Conservation (phyloP, 2,113 vertebrate genomes). For the Nymphicus hollandicus region DNA sequence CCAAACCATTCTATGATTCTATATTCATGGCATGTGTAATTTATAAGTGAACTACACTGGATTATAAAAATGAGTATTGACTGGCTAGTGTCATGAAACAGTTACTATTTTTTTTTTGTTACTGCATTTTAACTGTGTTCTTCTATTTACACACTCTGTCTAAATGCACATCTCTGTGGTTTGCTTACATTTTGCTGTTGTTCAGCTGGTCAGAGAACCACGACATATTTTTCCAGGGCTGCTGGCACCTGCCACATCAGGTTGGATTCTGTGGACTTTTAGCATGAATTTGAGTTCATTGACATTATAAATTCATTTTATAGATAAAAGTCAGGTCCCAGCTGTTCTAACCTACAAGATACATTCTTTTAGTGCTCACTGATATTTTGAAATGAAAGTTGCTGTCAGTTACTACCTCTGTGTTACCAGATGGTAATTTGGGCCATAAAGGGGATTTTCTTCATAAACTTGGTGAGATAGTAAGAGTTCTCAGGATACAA, state of each 20-base stretch:
- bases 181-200: not conserved
- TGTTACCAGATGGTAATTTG: not conserved
- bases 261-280: not conserved
- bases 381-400: not conserved
- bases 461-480: not conserved
- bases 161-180: not conserved
- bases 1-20: not conserved
- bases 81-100: not conserved
- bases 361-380: not conserved
- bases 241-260: not conserved
- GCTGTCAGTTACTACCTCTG: not conserved
- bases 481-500: not conserved
- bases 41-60: not conserved
- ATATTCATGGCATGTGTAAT: not conserved
- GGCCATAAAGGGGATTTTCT: not conserved
- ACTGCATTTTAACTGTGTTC: not conserved
- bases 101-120: not conserved
- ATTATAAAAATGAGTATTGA: not conserved
- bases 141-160: not conserved
- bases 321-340: not conserved
- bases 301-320: not conserved
- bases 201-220: not conserved
- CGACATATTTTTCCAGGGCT: rapidly evolving
- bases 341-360: not conserved
- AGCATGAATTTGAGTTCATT: not conserved